Conservation (phyloP, 2,797 vertebrate genomes). For the Phoeniculus purpureus region DNA sequence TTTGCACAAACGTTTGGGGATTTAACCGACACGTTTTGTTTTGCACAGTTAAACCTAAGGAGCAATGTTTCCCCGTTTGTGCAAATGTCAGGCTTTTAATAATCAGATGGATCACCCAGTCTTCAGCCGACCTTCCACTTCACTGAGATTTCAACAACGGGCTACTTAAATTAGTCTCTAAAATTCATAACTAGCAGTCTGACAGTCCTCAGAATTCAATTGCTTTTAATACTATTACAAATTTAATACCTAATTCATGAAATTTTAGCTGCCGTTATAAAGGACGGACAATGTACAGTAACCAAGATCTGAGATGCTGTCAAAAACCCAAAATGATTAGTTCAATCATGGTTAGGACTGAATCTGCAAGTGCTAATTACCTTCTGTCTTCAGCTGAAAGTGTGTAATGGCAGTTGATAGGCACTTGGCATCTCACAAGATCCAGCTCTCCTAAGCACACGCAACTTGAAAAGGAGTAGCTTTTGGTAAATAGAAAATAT, state of each 20-base stretch:
- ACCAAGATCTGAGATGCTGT: neutral
- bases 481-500: slow-evolving; percentile 3
- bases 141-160: neutral
- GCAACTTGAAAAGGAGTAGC: neutral
- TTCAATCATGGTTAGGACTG: neutral
- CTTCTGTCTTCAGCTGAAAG: neutral
- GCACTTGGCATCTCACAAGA: neutral
- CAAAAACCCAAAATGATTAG: neutral
- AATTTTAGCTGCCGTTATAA: neutral
- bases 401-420: neutral
- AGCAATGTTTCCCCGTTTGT: neutral
- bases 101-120: neutral
- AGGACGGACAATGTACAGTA: neutral
- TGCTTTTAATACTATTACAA: neutral
- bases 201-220: neutral
- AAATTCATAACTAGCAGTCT: neutral
- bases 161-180: neutral
- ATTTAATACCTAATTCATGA: neutral
- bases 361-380: slow-evolving; percentile 19
- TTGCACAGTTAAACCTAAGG: neutral
- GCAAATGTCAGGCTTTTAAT: neutral
- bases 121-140: neutral
- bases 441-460: neutral
- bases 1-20: neutral
- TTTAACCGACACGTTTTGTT: neutral